Conservation (phyloP, 1,140 invertebrate genomes). For the Wiebesia pumilae region DNA sequence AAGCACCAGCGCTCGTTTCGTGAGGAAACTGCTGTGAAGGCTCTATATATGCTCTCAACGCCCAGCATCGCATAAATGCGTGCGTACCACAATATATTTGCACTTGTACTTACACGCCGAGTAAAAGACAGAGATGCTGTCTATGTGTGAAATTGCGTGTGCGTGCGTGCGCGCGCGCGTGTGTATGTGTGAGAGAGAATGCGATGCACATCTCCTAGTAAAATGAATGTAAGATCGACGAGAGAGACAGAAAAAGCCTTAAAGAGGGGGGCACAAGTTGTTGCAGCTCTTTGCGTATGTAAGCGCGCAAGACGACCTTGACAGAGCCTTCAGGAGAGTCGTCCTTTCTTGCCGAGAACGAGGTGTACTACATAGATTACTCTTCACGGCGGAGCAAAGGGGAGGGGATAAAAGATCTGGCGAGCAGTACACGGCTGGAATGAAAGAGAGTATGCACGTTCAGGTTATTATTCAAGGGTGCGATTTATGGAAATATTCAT, state of each 20-base stretch:
- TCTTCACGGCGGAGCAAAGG: neutral
- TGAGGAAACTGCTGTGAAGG: slow-evolving; percentile 10
- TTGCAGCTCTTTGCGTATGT: slow-evolving; percentile 18
- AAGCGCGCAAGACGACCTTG: slow-evolving; percentile 49
- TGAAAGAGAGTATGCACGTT: no score
- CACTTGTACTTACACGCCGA: neutral
- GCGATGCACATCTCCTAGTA: slow-evolving; percentile 20
- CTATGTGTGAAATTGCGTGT: no score
- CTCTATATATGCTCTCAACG: neutral
- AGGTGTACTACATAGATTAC: slow-evolving; percentile 55
- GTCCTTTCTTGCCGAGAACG: slow-evolving; percentile 3
- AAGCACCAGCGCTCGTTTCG: neutral
- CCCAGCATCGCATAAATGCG: neutral
- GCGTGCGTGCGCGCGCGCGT: no score
- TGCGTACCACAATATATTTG: neutral
- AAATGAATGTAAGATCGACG: slow-evolving; percentile 39
- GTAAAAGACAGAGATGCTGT: neutral
- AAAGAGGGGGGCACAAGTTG: neutral
- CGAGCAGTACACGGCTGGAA: neutral
- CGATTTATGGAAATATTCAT: slow-evolving; percentile 54
- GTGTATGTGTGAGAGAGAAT: slow-evolving; percentile 14
- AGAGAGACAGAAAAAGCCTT: neutral
- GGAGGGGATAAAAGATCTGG: neutral
- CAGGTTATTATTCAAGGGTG: slow-evolving; percentile 50
- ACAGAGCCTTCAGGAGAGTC: slow-evolving; percentile 52